Conservation (phyloP, 2,113 vertebrate genomes). For the Limanda limanda region DNA sequence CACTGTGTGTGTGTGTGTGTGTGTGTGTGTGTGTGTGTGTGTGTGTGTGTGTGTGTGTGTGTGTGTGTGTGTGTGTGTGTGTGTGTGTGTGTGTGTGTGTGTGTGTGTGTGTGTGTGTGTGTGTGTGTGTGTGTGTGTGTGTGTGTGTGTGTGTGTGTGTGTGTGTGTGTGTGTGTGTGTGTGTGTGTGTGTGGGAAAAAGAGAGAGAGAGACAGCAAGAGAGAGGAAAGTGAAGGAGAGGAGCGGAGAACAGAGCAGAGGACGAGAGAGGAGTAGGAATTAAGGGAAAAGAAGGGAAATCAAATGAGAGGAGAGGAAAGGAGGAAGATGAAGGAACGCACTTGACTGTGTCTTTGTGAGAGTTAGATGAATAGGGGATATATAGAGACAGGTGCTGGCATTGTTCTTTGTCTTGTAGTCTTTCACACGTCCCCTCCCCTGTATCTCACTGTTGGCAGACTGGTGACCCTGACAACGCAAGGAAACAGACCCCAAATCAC, state of each 20-base stretch:
- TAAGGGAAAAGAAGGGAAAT: no score
- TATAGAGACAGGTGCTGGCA: slow-evolving; percentile 4
- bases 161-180: neutral
- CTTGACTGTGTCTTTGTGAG: neutral
- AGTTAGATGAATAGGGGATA: slow-evolving; percentile 9
- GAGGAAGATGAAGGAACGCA: neutral
- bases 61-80: neutral
- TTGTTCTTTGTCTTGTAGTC: slow-evolving; percentile 6
- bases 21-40: neutral
- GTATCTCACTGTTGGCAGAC: neutral
- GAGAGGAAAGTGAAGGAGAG: neutral
- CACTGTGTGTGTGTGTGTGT: neutral
- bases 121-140: neutral
- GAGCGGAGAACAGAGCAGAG: no score
- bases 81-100: neutral
- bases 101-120: neutral
- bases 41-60: neutral
- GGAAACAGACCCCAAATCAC: neutral
- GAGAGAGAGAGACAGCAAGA: neutral
- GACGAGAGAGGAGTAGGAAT: no score
- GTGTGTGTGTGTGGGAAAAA: neutral
- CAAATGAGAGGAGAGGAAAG: no score
- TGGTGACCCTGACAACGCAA: slow-evolving; percentile 12
- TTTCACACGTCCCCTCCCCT: slow-evolving; percentile 22
- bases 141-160: neutral